These are phyloP conservation scores for Ornithoptera alexandrae DNA, from an alignment of 2,888 invertebrate species.

Conservation along the genomic window DNA sequence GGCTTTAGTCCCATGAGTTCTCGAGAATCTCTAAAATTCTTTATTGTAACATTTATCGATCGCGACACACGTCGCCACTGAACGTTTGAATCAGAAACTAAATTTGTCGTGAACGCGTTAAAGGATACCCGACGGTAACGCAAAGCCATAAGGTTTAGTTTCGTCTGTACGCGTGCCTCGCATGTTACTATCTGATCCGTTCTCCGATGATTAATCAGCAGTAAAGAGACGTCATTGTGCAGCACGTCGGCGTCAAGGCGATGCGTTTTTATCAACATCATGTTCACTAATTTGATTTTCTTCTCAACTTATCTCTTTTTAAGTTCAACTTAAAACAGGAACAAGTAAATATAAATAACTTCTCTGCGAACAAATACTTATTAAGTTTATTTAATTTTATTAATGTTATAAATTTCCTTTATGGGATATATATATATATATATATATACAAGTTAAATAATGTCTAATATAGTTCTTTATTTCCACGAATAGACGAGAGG, in stretches of 20 bases:
- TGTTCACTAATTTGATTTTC: constrained; percentile 39
- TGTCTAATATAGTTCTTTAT: too few relatives aligned
- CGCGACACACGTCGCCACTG: constrained; percentile 54
- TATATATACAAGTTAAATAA: too few relatives aligned
- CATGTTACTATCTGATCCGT: not conserved
- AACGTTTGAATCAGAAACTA: constrained; percentile 3
- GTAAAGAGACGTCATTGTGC: too few relatives aligned
- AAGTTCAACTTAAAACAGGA: not conserved
- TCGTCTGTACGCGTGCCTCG: not conserved
- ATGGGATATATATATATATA: too few relatives aligned
- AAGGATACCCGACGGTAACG: not conserved
- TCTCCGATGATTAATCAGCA: too few relatives aligned
- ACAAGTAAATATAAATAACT: not conserved
- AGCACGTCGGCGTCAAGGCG: constrained; percentile 28
- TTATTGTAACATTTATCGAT: constrained; percentile 52
- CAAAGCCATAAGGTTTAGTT: not conserved
- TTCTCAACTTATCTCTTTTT: constrained; percentile 1
- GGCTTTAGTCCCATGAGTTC: too few relatives aligned
- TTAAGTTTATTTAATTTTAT: too few relatives aligned
- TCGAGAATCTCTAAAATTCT: constrained; percentile 35
- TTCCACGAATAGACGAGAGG: too few relatives aligned
- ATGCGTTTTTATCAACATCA: constrained; percentile 36
- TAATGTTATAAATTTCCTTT: too few relatives aligned
- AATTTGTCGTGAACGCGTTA: too few relatives aligned
- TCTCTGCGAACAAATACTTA: too few relatives aligned